Conservation (phyloP, 2,797 vertebrate species). For the Bucorvus abyssinicus region DNA sequence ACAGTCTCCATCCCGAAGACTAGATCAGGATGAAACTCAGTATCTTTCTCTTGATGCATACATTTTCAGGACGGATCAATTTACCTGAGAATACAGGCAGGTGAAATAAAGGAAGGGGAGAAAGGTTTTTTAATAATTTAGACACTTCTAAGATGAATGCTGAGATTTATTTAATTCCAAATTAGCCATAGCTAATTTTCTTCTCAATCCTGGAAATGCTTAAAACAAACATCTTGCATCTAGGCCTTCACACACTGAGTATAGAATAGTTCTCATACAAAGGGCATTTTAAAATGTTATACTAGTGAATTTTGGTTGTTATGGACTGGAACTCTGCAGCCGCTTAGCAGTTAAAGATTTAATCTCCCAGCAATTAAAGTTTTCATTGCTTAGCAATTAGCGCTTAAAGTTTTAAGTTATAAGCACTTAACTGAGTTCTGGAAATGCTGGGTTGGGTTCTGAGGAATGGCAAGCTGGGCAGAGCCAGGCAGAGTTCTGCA, state of each 20-base stretch:
- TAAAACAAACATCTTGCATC: background rate
- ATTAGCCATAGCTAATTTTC: background rate
- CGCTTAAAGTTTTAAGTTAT: conserved; percentile 54
- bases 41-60: background rate
- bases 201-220: background rate
- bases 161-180: background rate
- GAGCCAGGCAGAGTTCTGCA: background rate
- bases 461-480: background rate
- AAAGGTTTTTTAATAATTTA: background rate
- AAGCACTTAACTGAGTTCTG: conserved; percentile 18
- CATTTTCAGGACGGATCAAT: background rate
- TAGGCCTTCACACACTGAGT: background rate
- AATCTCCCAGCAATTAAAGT: conserved; percentile 45
- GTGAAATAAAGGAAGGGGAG: background rate
- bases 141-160: background rate
- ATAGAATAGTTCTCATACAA: background rate
- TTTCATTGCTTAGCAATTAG: conserved; percentile 65
- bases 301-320: conserved; percentile 43
- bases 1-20: background rate
- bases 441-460: background rate
- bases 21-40: background rate
- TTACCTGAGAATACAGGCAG: background rate
- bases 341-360: conserved; percentile 57
- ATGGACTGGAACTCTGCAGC: conserved; percentile 25
- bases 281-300: background rate